A percentile compares a stretch with the other conserved stretches of the same genome.
These are phyloP conservation scores for Drosophila borealis DNA, from an alignment of 2,888 invertebrate species.

Conservation along the genomic window DNA sequence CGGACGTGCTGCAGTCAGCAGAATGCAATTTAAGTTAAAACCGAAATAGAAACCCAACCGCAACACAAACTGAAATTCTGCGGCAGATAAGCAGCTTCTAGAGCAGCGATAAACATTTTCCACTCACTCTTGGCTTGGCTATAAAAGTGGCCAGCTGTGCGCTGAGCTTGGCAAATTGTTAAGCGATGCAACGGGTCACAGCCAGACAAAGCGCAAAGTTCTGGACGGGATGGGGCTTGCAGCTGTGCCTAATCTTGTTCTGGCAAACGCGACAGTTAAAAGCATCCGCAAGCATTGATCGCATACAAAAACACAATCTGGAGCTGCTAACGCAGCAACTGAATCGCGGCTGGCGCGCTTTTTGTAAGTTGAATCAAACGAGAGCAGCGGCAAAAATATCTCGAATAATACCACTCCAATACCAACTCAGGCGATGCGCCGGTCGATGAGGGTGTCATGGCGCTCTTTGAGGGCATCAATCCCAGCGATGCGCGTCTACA, in stretches of 20 bases:
- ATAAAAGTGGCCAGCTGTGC: constrained; percentile 53
- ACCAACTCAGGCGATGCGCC: constrained; percentile 73
- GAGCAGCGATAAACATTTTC: constrained; percentile 26
- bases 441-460: constrained; percentile 81
- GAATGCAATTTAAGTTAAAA: not conserved
- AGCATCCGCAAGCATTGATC: constrained; percentile 46
- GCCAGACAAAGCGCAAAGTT: not conserved
- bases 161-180: constrained; percentile 14
- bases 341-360: constrained; percentile 73
- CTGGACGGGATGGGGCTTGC: constrained; percentile 17
- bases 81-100: constrained; percentile 26
- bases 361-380: constrained; percentile 68
- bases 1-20: constrained; percentile 43
- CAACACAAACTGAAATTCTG: constrained; percentile 29
- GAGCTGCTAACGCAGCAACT: constrained; percentile 70
- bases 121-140: constrained; percentile 39
- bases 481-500: constrained; percentile 80
- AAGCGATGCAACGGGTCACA: constrained; percentile 19
- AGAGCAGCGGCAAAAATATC: not conserved
- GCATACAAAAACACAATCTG: constrained; percentile 70
- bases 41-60: not conserved
- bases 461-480: constrained; percentile 77
- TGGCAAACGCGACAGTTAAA: not conserved
- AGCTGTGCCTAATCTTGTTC: not conserved
- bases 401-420: not conserved